Evolutionary conservation across 2,113 vertebrate genomes (phyloP).

Genomic region (Megaceryle torquata): DNA sequence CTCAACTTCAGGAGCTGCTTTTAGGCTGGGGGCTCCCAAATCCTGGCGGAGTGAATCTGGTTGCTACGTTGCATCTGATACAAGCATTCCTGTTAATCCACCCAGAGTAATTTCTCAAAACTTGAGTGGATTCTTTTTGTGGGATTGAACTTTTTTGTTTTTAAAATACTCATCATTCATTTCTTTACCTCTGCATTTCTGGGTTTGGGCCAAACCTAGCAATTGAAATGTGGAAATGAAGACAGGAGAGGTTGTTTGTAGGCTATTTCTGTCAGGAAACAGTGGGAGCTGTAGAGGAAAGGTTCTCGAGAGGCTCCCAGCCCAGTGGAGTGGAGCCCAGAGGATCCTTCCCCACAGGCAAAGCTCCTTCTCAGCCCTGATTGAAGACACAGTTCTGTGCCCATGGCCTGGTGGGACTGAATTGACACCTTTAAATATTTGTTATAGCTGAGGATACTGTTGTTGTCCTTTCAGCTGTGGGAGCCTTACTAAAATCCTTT

Average conservation of each 20-base stretch:
- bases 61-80: rapidly evolving
- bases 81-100: rapidly evolving
- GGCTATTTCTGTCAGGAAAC: not conserved
- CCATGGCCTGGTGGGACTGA: not conserved
- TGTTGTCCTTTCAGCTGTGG: not conserved
- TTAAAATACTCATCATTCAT: not conserved
- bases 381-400: not conserved
- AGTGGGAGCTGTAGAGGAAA: not conserved
- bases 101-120: rapidly evolving
- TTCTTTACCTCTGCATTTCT: not conserved
- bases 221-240: not conserved
- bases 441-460: not conserved
- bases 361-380: not conserved
- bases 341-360: not conserved
- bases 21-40: not conserved
- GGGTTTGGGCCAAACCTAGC: not conserved
- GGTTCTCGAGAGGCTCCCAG: not conserved
- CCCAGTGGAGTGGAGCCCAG: not conserved
- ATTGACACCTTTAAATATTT: not conserved
- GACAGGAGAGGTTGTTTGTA: not conserved
- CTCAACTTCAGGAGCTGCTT: not conserved
- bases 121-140: not conserved
- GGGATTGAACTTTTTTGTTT: not conserved
- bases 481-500: not conserved
- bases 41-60: rapidly evolving